Evolutionary conservation across 2,113 vertebrate species (phyloP), one percentile per base, ranked within the genome.

Genomic region (Lophura nycthemera): DNA sequence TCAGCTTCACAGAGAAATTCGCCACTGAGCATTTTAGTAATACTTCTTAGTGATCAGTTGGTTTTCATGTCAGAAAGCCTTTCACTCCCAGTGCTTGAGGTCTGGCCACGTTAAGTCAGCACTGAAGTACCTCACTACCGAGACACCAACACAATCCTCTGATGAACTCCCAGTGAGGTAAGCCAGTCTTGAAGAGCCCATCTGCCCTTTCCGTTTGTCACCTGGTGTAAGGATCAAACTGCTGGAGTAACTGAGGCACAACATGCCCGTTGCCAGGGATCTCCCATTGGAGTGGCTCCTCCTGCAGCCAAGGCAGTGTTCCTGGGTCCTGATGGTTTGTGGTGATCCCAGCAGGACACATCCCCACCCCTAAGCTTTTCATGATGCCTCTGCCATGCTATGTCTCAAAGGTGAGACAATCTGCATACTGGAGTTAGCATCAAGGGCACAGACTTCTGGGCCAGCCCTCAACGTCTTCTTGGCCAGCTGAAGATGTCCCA

Each of bases 61-160:
- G 76, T 95, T 96, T 94, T 93, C 83, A 78, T 32, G 57, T 74
- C 69, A 88, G 72, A 66, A 91, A 87, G 87, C 85, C 92, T 95
- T 93, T 89, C 52, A 73, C 60, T 63, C 54, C 18, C 7, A 2
- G 73, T 30, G 42, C 65, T 36, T 1, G 22, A 88, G 52, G 86
- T 73, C 34, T 43, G 50, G 36, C 56, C 72, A 16, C 2, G 8
- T 36, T 74, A 74, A 81, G 73, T 57, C 65, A 75, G 79, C 42
- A 92, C 61, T 36, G 70, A 92, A 96, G 83, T 77, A 10, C 57
- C 73, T 86, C 21, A 0, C 72, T 78, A 25, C 60, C 13, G 13
- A 94, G 72, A 56, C 45, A 72, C n/a, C n/a, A 54, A 56, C 45
- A 93, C 78, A 50, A 30, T 15, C 16, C 81, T 73, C 47, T 87